Percentiles rank a stretch among this genome's conserved stretches.
These are phyloP conservation scores for Acinonyx jubatus DNA, from an alignment of 2,113 vertebrate species.

Conservation along the genomic window DNA sequence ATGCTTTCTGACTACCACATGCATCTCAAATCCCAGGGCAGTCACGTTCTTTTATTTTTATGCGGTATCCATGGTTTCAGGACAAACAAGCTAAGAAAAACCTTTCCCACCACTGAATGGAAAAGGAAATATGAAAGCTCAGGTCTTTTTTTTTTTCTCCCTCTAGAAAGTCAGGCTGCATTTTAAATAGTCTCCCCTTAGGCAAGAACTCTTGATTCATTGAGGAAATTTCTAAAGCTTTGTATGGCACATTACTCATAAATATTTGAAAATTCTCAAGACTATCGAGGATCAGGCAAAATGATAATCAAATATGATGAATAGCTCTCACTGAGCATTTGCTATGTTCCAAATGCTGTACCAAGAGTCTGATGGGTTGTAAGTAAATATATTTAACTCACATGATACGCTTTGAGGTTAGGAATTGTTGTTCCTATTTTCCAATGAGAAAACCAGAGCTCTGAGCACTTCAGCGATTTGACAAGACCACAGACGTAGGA, in stretches of 20 bases:
- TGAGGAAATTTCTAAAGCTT: background rate
- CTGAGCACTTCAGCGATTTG: background rate
- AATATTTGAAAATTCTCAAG: conserved; percentile 2
- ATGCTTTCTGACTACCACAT: background rate
- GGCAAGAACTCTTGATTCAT: background rate
- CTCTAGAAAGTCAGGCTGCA: background rate
- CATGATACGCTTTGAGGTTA: background rate
- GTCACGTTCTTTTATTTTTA: conserved; percentile 22
- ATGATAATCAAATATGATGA: background rate
- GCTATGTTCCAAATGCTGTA: background rate
- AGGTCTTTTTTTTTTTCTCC: background rate
- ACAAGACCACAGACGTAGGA: background rate
- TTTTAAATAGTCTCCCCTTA: conserved; percentile 4
- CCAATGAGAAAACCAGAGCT: background rate
- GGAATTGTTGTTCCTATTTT: background rate
- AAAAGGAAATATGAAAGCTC: background rate
- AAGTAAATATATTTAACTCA: background rate
- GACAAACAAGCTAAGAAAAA: conserved; percentile 33
- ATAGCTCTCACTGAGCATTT: background rate
- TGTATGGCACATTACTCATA: background rate
- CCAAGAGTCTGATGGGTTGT: background rate
- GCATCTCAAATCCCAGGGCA: background rate
- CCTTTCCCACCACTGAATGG: background rate
- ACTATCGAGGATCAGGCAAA: background rate
- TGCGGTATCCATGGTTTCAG: background rate